A percentile compares a stretch with the other conserved stretches of the same genome.
Evolutionary conservation across 1,140 invertebrate genomes (phyloP).

Genomic region (Procambarus clarkii): DNA sequence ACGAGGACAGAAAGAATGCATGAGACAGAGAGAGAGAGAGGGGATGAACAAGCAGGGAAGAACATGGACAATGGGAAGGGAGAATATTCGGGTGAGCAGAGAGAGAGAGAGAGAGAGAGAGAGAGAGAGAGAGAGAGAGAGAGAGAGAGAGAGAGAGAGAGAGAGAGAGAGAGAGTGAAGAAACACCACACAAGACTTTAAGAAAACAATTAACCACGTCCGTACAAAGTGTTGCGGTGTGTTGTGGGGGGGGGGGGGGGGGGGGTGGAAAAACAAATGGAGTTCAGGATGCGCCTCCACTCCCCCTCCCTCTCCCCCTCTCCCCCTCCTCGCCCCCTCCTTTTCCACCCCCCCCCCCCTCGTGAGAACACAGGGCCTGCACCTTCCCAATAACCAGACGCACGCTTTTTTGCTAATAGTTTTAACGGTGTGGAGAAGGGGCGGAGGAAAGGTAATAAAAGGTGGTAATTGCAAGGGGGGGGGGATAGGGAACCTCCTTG

Average conservation of each 20-base stretch:
- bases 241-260: too few species aligned
- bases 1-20: too few species aligned
- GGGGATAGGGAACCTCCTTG: background rate
- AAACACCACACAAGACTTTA: background rate
- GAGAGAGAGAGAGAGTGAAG: background rate
- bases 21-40: too few species aligned
- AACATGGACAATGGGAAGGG: background rate
- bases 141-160: constrained; percentile 2
- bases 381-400: background rate
- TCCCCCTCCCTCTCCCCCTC: background rate
- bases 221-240: background rate
- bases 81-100: background rate
- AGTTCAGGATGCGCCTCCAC: background rate
- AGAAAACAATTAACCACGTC: background rate
- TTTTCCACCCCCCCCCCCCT: background rate
- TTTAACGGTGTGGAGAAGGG: constrained; percentile 18
- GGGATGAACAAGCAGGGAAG: too few species aligned
- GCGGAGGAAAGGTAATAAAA: constrained; percentile 3
- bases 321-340: background rate
- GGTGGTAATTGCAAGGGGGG: background rate
- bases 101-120: background rate
- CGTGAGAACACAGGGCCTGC: background rate
- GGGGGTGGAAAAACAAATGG: background rate
- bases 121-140: background rate
- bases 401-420: constrained; percentile 10